These are phyloP conservation scores for Platygyra sinensis DNA, from an alignment of 64 coral and sea anemone genomes.

Conservation along the genomic window DNA sequence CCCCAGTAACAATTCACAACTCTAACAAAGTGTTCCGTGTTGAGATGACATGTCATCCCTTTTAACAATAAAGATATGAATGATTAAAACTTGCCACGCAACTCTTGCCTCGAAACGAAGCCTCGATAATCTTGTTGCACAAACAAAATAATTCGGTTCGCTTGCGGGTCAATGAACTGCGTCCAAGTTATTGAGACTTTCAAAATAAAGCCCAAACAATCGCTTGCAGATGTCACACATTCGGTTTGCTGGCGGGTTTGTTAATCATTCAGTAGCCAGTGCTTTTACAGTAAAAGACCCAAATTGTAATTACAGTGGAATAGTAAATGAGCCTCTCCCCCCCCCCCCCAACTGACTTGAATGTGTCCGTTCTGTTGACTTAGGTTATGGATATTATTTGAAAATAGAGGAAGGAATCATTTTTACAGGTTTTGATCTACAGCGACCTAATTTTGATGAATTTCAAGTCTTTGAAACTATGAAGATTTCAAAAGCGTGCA, in stretches of 20 bases:
- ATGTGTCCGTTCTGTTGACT: neutral
- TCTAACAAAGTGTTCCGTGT: neutral
- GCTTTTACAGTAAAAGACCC: constrained; percentile 17
- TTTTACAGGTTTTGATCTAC: neutral
- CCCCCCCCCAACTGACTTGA: neutral
- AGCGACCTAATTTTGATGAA: neutral
- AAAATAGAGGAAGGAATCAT: neutral
- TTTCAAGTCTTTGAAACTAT: neutral
- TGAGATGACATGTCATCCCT: neutral
- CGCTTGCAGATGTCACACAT: neutral
- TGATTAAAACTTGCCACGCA: neutral
- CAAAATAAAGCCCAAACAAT: neutral
- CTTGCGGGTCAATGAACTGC: neutral
- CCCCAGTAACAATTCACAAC: neutral
- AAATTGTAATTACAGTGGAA: neutral
- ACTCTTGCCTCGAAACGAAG: neutral
- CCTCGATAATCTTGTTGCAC: neutral
- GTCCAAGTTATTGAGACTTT: neutral
- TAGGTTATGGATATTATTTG: neutral
- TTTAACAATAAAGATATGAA: neutral
- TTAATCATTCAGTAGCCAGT: neutral
- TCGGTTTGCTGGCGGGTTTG: neutral
- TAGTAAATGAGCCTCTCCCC: constrained; percentile 29
- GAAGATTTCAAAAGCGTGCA: too few relatives aligned
- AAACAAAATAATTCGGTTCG: neutral